Evolutionary conservation across 2,113 vertebrate species (phyloP), one percentile per base, ranked within the genome.

Genomic region (Corynorhinus townsendii): DNA sequence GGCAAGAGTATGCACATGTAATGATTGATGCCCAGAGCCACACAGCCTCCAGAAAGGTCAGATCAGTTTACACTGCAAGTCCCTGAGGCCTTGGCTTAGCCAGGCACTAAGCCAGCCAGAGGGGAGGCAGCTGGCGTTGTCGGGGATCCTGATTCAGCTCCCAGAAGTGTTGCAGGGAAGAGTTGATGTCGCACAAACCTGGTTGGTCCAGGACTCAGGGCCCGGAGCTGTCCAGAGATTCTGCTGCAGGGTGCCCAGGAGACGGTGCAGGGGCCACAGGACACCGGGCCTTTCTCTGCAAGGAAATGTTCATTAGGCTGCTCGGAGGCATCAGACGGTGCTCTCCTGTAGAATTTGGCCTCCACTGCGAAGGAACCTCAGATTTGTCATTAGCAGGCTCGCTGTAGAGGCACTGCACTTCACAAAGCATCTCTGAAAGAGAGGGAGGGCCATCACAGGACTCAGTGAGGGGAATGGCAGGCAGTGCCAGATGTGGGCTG

Each of bases 311-410:
- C 82, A 45, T 90, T 82, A 85, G 76, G 35, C 91, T 80, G 71
- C 75, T 91, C 71, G 47, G 6, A 33, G 7, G 12, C 71, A 16
- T 47, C 76, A 11, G 59, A 68, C 2, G 0, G 16, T 11, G 35
- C 81, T 92, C 72, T 33, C 89, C 92, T 91, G 91, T 84, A 62
- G 92, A 83, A 28, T 7, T 5, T 90, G 92, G 82, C 82, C 88
- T 96, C 82, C 0, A 7, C 82, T 89, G 62, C 17, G 56, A 93
- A 83, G 89, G 89, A 79, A 47, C n/a, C 83, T 97, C 89, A 85
- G 45, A 89, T 94, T 80, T 92, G 82, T 92, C 96, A 96, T 97
- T 86, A 97, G 82, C 68, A 24, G 62, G 79, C 30, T 2, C 30
- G 22, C 82, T 90, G 16, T 64, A 71, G 92, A 93, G 86, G 2